phyloP scores from a whole-genome alignment of 2,113 vertebrate genomes.

The Pachycephala philippinensis region DNA sequence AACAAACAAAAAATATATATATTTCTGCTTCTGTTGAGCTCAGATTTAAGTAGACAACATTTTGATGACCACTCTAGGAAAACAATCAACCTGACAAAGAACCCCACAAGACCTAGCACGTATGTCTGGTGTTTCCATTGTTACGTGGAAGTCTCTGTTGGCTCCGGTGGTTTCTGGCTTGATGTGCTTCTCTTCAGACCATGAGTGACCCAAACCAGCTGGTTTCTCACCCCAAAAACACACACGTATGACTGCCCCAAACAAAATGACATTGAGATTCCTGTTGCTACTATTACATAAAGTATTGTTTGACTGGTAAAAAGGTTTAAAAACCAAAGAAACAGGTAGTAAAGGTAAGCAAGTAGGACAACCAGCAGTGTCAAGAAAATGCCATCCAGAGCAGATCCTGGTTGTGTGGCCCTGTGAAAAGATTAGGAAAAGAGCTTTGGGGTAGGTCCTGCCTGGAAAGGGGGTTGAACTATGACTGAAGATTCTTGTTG shows the following conservation, averaged over 20 bases:
- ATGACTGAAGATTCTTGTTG: not conserved
- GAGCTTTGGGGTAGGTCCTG: not conserved
- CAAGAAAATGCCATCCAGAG: not conserved
- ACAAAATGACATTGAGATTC: not conserved
- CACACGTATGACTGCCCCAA: not conserved
- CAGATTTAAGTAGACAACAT: not conserved
- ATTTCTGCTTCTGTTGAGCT: not conserved
- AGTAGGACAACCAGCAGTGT: not conserved
- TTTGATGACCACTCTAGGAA: not conserved
- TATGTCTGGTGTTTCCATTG: not conserved
- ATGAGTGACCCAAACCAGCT: not conserved
- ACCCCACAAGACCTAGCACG: rapidly evolving
- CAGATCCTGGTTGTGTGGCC: not conserved
- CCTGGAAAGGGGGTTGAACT: not conserved
- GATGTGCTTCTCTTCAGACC: not conserved
- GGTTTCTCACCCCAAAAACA: not conserved
- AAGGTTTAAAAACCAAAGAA: not conserved
- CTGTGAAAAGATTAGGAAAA: not conserved
- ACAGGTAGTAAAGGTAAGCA: not conserved
- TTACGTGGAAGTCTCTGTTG: not conserved
- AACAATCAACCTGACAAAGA: not conserved
- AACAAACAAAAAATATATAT: no score
- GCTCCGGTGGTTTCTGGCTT: not conserved
- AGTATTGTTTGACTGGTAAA: not conserved
- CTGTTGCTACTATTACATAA: not conserved